Conservation (phyloP, 2,113 vertebrate species). For the Brachyistius frenatus region DNA sequence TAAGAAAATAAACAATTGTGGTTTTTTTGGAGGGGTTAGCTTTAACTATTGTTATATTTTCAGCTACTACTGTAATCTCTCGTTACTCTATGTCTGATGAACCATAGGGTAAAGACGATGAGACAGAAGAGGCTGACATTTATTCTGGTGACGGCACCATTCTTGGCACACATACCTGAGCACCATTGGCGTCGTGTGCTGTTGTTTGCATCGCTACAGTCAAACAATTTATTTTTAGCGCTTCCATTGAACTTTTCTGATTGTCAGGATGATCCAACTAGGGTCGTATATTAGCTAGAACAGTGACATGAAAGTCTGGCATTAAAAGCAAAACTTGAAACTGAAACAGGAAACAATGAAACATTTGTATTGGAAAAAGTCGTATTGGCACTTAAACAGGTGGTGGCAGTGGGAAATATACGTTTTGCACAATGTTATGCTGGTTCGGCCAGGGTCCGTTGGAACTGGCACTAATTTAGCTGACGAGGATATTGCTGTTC, state of each 20-base stretch:
- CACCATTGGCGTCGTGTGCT: not conserved
- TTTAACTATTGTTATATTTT: not conserved
- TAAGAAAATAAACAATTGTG: not conserved
- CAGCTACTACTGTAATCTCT: not conserved
- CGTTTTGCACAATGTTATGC: no score
- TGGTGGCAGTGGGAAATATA: no score
- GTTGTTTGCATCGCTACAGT: not conserved
- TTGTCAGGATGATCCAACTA: not conserved
- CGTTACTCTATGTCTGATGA: not conserved
- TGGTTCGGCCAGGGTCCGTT: no score
- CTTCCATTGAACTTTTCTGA: not conserved
- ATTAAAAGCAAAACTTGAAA: no score
- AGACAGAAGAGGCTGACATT: no score
- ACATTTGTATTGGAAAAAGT: no score
- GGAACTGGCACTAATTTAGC: no score
- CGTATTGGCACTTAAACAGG: no score
- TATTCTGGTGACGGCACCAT: not conserved
- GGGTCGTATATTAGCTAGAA: not conserved
- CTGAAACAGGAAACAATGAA: no score
- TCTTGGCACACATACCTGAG: not conserved
- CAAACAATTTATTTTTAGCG: constrained; percentile 11
- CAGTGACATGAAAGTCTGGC: no score
- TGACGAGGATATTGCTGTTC: no score
- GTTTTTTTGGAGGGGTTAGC: not conserved
- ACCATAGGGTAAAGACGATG: not conserved